Conservation (phyloP, 2,113 vertebrate species). For the Anolis carolinensis region DNA sequence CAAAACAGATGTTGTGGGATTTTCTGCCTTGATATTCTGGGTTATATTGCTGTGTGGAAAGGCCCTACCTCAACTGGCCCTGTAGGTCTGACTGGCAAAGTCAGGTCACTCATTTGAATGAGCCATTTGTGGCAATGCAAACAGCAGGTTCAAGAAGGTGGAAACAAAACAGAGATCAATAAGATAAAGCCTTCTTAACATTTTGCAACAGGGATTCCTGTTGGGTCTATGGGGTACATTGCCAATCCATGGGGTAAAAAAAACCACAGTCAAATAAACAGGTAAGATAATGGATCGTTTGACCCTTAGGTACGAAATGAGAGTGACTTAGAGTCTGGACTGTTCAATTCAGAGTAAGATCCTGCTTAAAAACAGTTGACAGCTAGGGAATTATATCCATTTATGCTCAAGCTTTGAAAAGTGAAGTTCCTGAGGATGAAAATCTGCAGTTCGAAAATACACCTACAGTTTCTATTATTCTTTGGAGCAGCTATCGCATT, state of each 20-base stretch:
- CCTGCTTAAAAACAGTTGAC: neutral
- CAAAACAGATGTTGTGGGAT: too few species aligned
- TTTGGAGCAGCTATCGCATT: constrained; percentile 8
- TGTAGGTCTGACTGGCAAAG: too few species aligned
- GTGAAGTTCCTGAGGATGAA: constrained; percentile 1
- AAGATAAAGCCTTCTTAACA: neutral
- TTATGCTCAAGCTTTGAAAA: constrained; percentile 11
- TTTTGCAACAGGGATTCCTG: too few species aligned
- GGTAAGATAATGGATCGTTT: neutral
- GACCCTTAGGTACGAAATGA: neutral
- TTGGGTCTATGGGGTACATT: neutral
- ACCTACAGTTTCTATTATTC: neutral
- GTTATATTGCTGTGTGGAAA: too few species aligned
- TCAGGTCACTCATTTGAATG: too few species aligned
- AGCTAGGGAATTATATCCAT: neutral
- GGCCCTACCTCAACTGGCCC: too few species aligned
- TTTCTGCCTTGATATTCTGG: too few species aligned
- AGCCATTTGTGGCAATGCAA: too few species aligned
- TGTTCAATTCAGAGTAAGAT: neutral
- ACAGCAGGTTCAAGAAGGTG: too few species aligned
- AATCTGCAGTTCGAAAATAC: constrained; percentile 19
- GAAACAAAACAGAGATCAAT: neutral
- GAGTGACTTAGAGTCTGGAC: too few species aligned
- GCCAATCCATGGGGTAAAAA: neutral
- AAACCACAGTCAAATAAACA: neutral